Base-by-base conservation (phyloP, 2,113 vertebrate species). In the Paramormyrops kingsleyae region DNA sequence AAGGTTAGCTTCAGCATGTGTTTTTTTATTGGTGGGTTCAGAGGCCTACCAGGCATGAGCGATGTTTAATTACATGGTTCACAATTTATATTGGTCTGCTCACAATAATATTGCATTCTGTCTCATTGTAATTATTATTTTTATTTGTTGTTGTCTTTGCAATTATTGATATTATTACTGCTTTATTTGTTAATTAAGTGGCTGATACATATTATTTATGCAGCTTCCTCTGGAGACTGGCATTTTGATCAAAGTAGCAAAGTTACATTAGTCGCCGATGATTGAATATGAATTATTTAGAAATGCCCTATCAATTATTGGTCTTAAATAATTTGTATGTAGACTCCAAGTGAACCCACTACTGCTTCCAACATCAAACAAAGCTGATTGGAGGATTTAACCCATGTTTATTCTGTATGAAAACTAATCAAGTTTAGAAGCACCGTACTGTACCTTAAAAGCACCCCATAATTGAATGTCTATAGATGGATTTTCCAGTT, bases 271-370 rank as follows among this genome's bases (percentile, higher is more conserved):
- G 83, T 84, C 9, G 39, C 83, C 24, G 46, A n/a, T 46, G 83
- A 47, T 84, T 46, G 42, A 46, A 84, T 84, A 46, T 84, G 24
- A 84, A 44, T 84, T 47, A 44, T 44, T 44, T 84, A 84, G 21
- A 24, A 47, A 24, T 84, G 83, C 83, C 83, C 83, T 47, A 47
- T 84, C 44, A 46, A 46, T 84, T 84, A 84, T 46, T 46, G 19
- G 39, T 47, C 44, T 47, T 24, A 84, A 84, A 46, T 84, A 47
- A 44, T 44, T 84, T 62, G 44, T 92, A 52, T 90, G 90, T 83
- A 90, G 88, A 83, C 91, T 87, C 90, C 88, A 90, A 90, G 91
- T 90, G 90, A 89, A 88, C 70, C 74, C 27, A 52, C 10, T 84
- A 87, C 53, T 62, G 89, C 27, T 56, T 39, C 39, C 90, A 88